Conservation (phyloP, 2,888 invertebrate species). For the Cosmia trapezina region DNA sequence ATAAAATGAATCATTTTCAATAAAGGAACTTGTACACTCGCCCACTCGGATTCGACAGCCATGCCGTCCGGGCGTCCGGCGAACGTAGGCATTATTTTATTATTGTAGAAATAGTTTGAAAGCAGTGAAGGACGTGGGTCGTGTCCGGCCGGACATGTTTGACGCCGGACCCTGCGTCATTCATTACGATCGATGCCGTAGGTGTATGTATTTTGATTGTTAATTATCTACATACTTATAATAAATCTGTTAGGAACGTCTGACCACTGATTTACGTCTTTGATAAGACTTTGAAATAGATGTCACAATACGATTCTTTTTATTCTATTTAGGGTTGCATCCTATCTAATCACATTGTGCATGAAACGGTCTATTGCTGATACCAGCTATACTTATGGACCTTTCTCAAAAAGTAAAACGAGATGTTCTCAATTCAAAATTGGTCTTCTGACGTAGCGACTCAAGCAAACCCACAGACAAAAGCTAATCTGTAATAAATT, state of each 20-base stretch:
- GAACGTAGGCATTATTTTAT: conserved; percentile 72
- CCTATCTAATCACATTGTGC: background rate
- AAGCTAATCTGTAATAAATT: conserved; percentile 57
- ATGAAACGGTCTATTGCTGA: conserved; percentile 2
- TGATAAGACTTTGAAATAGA: conserved; percentile 47
- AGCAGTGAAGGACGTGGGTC: conserved; percentile 81
- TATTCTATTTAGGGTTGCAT: conserved; percentile 1
- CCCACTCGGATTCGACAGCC: conserved; percentile 68
- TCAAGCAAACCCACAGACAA: conserved; percentile 23
- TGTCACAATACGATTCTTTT: conserved; percentile 35
- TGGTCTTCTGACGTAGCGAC: background rate
- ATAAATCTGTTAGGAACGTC: conserved; percentile 52
- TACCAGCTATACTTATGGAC: background rate
- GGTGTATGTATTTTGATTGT: conserved; percentile 73
- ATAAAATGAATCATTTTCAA: conserved; percentile 73
- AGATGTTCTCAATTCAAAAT: conserved; percentile 31
- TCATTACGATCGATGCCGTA: conserved; percentile 75
- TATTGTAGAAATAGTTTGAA: conserved; percentile 72
- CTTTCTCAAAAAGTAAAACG: background rate
- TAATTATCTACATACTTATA: conserved; percentile 69
- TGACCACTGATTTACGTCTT: conserved; percentile 41
- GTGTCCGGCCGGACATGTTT: conserved; percentile 81
- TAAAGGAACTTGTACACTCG: conserved; percentile 71
- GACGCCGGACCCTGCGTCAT: conserved; percentile 79
- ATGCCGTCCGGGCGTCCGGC: conserved; percentile 59